Evolutionary conservation across 1,140 invertebrate species (phyloP), one percentile per base, ranked within the genome.

Genomic region (Drosophila pruinosa): DNA sequence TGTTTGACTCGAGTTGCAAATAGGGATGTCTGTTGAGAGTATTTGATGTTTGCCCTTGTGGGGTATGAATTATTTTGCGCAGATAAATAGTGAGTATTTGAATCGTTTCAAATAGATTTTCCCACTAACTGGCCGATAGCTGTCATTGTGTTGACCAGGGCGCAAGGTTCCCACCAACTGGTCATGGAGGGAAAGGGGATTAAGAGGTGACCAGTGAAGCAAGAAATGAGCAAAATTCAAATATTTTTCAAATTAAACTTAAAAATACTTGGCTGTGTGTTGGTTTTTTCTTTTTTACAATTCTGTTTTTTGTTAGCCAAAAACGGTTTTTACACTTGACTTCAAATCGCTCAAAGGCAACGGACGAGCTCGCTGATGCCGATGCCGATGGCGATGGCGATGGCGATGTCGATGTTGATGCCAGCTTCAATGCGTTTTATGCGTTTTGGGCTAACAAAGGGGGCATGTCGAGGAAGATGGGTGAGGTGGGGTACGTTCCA

Each of bases 181-280:
- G 8, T 1, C n/a, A 17, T 1, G 31, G 1, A 8, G 7, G 24
- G 43, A 19, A 2, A 4, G 10, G 24, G 17, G 6, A 28, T 2
- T 14, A 6, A 17, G 22, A 19, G 24, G 10, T 50, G 56, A 62
- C 48, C 82, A 88, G 65, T 88, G 78, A 88, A 80, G 58, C 82
- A 88, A 75, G 82, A 88, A 88, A 88, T 88, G 78, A 80, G 75
- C 82, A 88, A 88, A 88, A 88, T 88, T 88, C 82, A 88, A 88
- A 88, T 88, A 88, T 88, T 88, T 86, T 76, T 67, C 75, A 88
- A 88, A 88, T 88, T 88, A 88, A 88, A 88, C 67, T 78, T 81
- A 50, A 86, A 85, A 85, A 68, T 61, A 86, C 77, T 77, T 85
- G 64, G 69, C 70, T 53, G 57, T 57, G 14, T 45, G 3, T 38